phyloP scores from a whole-genome alignment of 2,888 invertebrate species.

The Hylaea fasciaria region DNA sequence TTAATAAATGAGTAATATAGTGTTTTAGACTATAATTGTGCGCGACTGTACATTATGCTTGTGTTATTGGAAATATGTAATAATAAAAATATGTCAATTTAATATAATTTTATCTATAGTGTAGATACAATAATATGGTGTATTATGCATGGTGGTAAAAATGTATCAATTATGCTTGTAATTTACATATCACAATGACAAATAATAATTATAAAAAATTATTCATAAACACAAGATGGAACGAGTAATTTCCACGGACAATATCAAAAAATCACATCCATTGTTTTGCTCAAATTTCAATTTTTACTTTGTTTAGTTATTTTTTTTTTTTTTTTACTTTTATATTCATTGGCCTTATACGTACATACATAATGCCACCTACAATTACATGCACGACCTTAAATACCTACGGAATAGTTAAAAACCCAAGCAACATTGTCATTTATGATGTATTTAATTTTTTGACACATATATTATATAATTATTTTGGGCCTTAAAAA shows the following conservation, averaged over 20 bases:
- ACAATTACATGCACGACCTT: neutral
- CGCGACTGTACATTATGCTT: conserved; percentile 66
- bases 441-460: conserved; percentile 11
- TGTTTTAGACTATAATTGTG: conserved; percentile 52
- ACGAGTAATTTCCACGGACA: conserved; percentile 55
- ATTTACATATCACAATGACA: conserved; percentile 80
- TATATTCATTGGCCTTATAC: conserved; percentile 40
- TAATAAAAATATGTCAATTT: conserved; percentile 44
- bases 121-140: conserved; percentile 32
- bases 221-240: conserved; percentile 33
- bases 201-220: conserved; percentile 63
- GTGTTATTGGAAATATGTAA: conserved; percentile 47
- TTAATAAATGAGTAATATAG: conserved; percentile 50
- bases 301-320: conserved; percentile 38
- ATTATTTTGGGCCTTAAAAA: conserved; percentile 8
- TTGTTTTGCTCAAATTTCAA: conserved; percentile 49
- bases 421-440: conserved; percentile 6
- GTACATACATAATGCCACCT: conserved; percentile 29
- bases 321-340: conserved; percentile 37
- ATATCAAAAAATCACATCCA: conserved; percentile 36
- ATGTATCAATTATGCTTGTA: conserved; percentile 67
- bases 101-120: conserved; percentile 39
- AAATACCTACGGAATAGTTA: neutral
- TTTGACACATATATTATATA: conserved; percentile 8
- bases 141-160: conserved; percentile 37